Percentiles rank a stretch among this genome's conserved stretches.
phyloP scores from a whole-genome alignment of 2,113 vertebrate species.

The Pangasianodon hypophthalmus region DNA sequence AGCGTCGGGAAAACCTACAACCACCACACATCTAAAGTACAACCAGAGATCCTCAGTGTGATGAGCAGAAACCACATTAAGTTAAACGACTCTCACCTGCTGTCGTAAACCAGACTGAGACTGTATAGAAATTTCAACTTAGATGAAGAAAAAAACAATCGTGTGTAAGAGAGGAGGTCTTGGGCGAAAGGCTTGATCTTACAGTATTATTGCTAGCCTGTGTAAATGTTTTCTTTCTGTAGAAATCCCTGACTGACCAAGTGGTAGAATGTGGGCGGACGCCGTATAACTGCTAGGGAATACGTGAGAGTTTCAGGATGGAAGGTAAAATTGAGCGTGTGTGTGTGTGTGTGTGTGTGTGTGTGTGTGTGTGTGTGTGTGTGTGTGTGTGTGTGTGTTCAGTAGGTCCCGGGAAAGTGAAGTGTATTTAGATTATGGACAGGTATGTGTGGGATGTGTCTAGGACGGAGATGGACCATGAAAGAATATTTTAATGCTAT shows the following conservation, averaged over 20 bases:
- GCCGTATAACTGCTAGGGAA: conserved; percentile 47
- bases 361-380: background rate
- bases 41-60: conserved; percentile 7
- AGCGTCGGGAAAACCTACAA: conserved; percentile 20
- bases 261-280: conserved; percentile 34
- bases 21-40: conserved; percentile 1
- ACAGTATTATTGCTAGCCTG: conserved; percentile 73
- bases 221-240: conserved; percentile 84
- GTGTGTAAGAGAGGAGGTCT: conserved; percentile 17
- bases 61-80: conserved; percentile 22
- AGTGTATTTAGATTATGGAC: conserved; percentile 14
- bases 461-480: conserved; percentile 57
- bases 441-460: conserved; percentile 30
- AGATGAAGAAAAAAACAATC: background rate
- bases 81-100: conserved; percentile 3
- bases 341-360: background rate
- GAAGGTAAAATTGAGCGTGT: background rate
- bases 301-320: conserved; percentile 59
- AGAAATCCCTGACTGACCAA: conserved; percentile 84
- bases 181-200: conserved; percentile 73
- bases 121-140: conserved; percentile 29
- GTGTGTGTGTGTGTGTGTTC: background rate
- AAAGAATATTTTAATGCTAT: conserved; percentile 66
- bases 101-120: conserved; percentile 22
- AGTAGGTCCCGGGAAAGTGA: conserved; percentile 14